These are phyloP conservation scores for Spatula clypeata DNA, from an alignment of 2,797 vertebrate species.

Conservation along the genomic window DNA sequence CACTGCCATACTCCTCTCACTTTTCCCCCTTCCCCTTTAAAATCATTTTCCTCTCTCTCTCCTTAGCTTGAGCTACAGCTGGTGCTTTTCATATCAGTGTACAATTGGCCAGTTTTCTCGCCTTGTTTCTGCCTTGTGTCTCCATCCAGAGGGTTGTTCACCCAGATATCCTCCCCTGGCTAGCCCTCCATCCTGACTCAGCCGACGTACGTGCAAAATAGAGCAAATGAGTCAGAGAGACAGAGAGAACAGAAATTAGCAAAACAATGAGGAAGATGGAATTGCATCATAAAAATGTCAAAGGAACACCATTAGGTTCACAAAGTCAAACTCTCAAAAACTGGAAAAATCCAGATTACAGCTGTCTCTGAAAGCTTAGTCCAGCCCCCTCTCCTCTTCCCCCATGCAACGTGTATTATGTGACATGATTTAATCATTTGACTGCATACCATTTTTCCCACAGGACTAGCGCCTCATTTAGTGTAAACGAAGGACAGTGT, in stretches of 20 bases:
- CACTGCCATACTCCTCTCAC: background rate
- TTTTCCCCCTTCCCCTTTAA: background rate
- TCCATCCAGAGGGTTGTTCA: background rate
- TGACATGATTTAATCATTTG: slow-evolving; percentile 47
- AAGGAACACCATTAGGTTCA: background rate
- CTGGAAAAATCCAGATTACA: background rate
- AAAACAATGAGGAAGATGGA: background rate
- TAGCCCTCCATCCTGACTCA: slow-evolving; percentile 43
- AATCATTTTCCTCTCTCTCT: background rate
- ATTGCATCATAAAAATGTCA: background rate
- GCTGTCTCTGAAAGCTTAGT: background rate
- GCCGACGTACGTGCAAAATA: background rate
- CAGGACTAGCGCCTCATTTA: background rate
- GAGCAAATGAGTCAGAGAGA: background rate
- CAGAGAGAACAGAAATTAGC: slow-evolving; percentile 2
- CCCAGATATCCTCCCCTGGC: background rate
- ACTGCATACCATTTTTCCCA: slow-evolving; percentile 51
- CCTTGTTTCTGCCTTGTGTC: background rate
- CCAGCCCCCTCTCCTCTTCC: background rate
- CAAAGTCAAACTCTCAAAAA: background rate
- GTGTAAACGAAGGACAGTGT: background rate
- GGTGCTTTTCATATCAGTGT: background rate
- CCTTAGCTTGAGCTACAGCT: background rate
- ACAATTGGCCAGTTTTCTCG: background rate
- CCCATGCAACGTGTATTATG: background rate